A percentile compares a stretch with the other conserved stretches of the same genome.
Conservation (phyloP, 2,888 invertebrate species). For the Euphydryas editha region DNA sequence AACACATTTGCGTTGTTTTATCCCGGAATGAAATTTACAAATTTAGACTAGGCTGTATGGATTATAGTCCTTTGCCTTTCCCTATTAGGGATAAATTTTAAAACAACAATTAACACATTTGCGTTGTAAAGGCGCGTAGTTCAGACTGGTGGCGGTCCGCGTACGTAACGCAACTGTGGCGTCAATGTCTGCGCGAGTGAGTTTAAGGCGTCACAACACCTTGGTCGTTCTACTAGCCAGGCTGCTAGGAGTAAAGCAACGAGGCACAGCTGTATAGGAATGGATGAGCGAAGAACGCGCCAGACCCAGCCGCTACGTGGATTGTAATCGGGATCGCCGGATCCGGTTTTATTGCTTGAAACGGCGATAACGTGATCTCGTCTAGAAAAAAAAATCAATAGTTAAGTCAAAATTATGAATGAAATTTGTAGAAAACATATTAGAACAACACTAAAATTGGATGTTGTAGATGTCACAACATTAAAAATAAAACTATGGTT, state of each 20-base stretch:
- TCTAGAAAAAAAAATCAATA: slow-evolving; percentile 43
- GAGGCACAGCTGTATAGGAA: slow-evolving; percentile 90
- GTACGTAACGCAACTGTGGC: slow-evolving; percentile 92
- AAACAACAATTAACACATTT: too few relatives aligned
- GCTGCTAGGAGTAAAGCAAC: slow-evolving; percentile 89
- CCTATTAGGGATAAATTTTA: too few relatives aligned
- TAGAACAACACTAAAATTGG: slow-evolving; percentile 44
- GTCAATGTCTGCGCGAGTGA: slow-evolving; percentile 89
- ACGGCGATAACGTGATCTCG: slow-evolving; percentile 60
- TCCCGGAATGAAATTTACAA: too few relatives aligned
- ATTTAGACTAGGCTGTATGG: too few relatives aligned
- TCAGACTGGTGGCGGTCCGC: slow-evolving; percentile 88
- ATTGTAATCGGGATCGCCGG: slow-evolving; percentile 83
- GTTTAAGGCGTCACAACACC: slow-evolving; percentile 91
- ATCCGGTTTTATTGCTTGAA: slow-evolving; percentile 77
- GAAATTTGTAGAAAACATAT: slow-evolving; percentile 3
- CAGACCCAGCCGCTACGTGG: slow-evolving; percentile 86
- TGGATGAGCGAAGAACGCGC: slow-evolving; percentile 89
- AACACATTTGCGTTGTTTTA: too few relatives aligned
- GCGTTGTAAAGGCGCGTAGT: slow-evolving; percentile 23
- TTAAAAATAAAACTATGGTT: too few relatives aligned
- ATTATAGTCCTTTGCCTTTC: too few relatives aligned
- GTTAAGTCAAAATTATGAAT: background rate
- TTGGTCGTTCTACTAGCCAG: slow-evolving; percentile 89
- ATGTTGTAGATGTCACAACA: slow-evolving; percentile 44